Percentiles rank a stretch among this genome's conserved stretches.
Evolutionary conservation across 2,113 vertebrate species (phyloP).

Genomic region (Oriolus oriolus): DNA sequence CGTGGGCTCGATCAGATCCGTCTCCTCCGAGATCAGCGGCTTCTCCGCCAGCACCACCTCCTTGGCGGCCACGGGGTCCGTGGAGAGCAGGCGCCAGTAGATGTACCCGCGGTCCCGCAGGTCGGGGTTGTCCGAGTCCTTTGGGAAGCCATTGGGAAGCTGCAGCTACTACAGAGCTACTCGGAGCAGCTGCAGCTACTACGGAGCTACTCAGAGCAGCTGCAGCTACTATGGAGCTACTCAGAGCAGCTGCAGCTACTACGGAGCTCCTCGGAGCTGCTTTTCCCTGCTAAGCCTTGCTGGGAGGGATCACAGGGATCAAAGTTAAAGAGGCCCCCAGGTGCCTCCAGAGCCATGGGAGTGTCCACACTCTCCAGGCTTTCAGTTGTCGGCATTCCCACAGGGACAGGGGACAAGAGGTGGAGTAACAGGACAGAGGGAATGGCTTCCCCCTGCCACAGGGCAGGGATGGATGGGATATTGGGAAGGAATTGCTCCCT

Average conservation of each 20-base stretch:
- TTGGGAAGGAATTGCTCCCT: not conserved
- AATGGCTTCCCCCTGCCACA: not conserved
- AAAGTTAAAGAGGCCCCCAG: not conserved
- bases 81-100: slow-evolving; percentile 99
- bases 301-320: not conserved
- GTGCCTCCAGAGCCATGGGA: not conserved
- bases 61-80: slow-evolving; percentile 94
- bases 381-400: not conserved
- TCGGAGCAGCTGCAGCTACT: not conserved
- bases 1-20: slow-evolving; percentile 94
- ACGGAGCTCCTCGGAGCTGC: not conserved
- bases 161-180: not conserved
- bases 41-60: slow-evolving; percentile 98
- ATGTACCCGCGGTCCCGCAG: slow-evolving; percentile 95
- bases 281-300: not conserved
- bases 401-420: not conserved
- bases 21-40: slow-evolving; percentile 96
- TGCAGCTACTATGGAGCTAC: too few relatives aligned
- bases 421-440: not conserved
- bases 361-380: not conserved
- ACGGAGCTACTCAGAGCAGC: not conserved
- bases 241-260: not conserved
- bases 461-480: not conserved
- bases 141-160: accelerated
- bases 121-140: slow-evolving; percentile 98